Conservation (phyloP, 23 tunicate genomes). For the Diplosoma virens region DNA sequence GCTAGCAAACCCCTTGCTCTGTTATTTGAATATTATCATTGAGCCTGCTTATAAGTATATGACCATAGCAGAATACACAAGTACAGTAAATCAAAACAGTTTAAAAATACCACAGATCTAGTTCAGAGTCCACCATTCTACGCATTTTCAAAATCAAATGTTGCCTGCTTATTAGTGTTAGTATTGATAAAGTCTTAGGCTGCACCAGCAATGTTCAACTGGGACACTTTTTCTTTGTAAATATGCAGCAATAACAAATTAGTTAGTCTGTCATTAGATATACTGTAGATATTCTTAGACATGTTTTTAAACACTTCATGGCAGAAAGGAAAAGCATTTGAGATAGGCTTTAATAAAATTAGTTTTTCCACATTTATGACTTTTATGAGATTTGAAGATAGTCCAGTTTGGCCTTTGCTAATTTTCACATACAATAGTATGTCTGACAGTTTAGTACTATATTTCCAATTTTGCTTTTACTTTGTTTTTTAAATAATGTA, state of each 20-base stretch:
- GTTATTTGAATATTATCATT: too few species aligned
- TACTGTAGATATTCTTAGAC: slow-evolving; percentile 13
- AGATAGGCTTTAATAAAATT: not conserved
- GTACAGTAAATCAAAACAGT: too few species aligned
- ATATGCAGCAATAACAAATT: slow-evolving; percentile 1
- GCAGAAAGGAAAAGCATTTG: not conserved
- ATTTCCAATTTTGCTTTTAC: not conserved
- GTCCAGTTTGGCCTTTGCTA: not conserved
- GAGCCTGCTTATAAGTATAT: too few species aligned
- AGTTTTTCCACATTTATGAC: not conserved
- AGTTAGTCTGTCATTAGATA: not conserved
- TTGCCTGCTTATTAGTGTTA: slow-evolving; percentile 1
- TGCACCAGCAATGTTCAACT: not conserved
- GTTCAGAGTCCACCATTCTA: not conserved
- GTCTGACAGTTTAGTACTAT: not conserved
- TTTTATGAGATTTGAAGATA: not conserved
- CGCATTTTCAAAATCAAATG: slow-evolving; percentile 10
- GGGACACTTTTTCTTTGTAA: not conserved
- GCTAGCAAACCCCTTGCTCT: too few species aligned
- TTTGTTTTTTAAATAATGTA: not conserved
- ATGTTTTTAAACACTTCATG: slow-evolving; percentile 11
- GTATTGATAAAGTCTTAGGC: slow-evolving; percentile 2
- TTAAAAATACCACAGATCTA: too few species aligned
- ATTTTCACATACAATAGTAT: not conserved
- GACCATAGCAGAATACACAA: too few species aligned